Percentiles rank a stretch among this genome's conserved stretches.
These are phyloP conservation scores for Hydropsyche tenuis DNA, from an alignment of 1,140 invertebrate species.

Conservation along the genomic window DNA sequence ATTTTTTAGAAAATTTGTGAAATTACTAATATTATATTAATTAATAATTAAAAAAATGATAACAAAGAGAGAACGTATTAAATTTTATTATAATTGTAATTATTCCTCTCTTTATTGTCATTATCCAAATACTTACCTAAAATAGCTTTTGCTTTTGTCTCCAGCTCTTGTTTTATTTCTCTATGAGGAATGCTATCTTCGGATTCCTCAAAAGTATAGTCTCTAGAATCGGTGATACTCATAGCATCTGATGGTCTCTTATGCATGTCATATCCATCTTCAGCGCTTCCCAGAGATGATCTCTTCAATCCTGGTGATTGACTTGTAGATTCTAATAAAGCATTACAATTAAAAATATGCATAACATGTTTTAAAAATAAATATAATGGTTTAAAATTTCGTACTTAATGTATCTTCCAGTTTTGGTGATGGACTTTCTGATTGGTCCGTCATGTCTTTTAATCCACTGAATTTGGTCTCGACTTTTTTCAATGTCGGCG, in stretches of 20 bases:
- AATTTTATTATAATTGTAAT: not conserved
- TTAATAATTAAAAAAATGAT: not conserved
- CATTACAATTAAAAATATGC: conserved; percentile 18
- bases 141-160: conserved; percentile 42
- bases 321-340: conserved; percentile 23
- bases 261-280: conserved; percentile 52
- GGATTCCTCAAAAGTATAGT: conserved; percentile 63
- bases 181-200: conserved; percentile 58
- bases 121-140: conserved; percentile 31
- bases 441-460: conserved; percentile 34
- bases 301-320: conserved; percentile 39
- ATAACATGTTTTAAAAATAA: conserved; percentile 6
- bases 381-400: not conserved
- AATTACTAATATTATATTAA: not conserved
- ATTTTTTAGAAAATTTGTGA: conserved; percentile 6
- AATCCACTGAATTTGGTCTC: conserved; percentile 38
- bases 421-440: conserved; percentile 14
- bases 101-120: not conserved
- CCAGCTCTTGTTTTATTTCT: conserved; percentile 50
- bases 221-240: conserved; percentile 60
- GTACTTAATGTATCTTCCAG: conserved; percentile 44
- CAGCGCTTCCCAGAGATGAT: conserved; percentile 43
- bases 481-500: conserved; percentile 31
- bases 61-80: not conserved
- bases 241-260: conserved; percentile 61